phyloP scores from a whole-genome alignment of 2,797 vertebrate species.

The Cryptoblepharus egeriae region DNA sequence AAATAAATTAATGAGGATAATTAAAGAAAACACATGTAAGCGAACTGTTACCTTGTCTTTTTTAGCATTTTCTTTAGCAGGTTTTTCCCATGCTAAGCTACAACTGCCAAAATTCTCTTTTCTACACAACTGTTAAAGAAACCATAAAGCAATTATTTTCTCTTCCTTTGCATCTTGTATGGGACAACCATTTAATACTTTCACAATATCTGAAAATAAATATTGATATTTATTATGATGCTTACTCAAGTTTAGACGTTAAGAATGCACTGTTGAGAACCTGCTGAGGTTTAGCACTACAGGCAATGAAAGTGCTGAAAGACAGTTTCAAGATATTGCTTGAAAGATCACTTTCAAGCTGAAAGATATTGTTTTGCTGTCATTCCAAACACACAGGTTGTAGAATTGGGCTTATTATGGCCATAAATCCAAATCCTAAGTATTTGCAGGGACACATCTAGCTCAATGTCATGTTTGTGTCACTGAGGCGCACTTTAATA shows the following conservation, averaged over 20 bases:
- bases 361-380: background rate
- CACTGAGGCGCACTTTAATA: background rate
- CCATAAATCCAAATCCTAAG: background rate
- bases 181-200: background rate
- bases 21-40: too few species aligned
- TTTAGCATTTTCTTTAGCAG: background rate
- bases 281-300: background rate
- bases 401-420: background rate
- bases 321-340: too few species aligned
- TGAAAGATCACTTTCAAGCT: background rate
- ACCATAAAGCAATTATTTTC: background rate
- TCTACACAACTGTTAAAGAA: background rate
- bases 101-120: constrained; percentile 1
- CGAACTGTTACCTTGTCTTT: too few species aligned
- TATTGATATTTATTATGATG: background rate
- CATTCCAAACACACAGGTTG: background rate
- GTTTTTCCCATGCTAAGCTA: background rate
- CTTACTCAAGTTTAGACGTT: background rate
- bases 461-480: background rate
- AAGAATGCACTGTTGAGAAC: background rate
- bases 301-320: background rate
- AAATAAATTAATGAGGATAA: too few species aligned
- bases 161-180: background rate
- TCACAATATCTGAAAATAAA: background rate
- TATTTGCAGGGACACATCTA: background rate